Percentiles rank a stretch among this genome's conserved stretches.
These are phyloP conservation scores for Chrosomus eos DNA, from an alignment of 2,797 vertebrate species.

Conservation along the genomic window DNA sequence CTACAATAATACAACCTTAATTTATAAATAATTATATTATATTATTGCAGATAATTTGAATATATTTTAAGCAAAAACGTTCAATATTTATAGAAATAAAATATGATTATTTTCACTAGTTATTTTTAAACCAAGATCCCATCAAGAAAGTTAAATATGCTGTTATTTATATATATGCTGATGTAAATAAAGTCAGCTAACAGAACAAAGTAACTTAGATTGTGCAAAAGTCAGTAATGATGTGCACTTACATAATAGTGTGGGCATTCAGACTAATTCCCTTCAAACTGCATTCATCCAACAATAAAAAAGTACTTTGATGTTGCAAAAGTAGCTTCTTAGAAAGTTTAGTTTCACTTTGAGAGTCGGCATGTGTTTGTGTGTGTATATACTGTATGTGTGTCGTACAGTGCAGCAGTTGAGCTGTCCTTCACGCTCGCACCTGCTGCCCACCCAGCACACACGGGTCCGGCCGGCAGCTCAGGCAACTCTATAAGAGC, in stretches of 20 bases:
- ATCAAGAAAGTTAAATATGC: background rate
- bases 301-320: background rate
- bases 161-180: background rate
- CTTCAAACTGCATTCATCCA: background rate
- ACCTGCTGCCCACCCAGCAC: constrained; percentile 80
- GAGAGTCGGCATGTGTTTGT: constrained; percentile 8
- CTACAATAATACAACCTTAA: background rate
- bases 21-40: too few species aligned
- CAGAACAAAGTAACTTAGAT: background rate
- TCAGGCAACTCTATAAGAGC: constrained; percentile 59
- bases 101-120: background rate
- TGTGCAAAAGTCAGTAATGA: background rate
- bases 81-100: background rate
- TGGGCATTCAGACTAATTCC: background rate
- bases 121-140: background rate
- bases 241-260: background rate
- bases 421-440: constrained; percentile 63
- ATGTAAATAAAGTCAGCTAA: background rate
- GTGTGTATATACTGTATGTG: constrained; percentile 42
- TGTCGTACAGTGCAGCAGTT: constrained; percentile 56
- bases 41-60: background rate
- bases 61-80: too few species aligned
- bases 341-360: constrained; percentile 38
- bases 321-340: background rate
- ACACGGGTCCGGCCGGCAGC: constrained; percentile 63